Evolutionary conservation across 2,797 vertebrate species (phyloP).

Genomic region (Tragelaphus oryx): DNA sequence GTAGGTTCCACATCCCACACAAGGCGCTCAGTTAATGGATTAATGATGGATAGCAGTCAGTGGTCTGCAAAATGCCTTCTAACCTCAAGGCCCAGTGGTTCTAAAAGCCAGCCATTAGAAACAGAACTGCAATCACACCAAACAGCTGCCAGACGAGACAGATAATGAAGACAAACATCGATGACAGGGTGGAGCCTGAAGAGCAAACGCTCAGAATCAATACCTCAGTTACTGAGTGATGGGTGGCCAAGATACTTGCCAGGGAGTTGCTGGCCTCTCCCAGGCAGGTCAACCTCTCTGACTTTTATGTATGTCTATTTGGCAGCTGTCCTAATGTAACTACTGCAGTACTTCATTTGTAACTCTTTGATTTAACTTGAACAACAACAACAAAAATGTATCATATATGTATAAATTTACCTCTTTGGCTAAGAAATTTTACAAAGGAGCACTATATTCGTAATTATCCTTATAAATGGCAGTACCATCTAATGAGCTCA

Average conservation of each 20-base stretch:
- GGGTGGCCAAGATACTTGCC: background rate
- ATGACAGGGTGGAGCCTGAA: background rate
- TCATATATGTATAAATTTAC: background rate
- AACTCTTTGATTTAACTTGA: background rate
- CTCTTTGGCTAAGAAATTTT: background rate
- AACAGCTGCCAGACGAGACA: background rate
- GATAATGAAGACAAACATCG: constrained; percentile 1
- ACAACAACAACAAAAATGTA: background rate
- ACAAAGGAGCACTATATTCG: background rate
- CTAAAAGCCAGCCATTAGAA: constrained; percentile 7
- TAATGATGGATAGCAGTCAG: background rate
- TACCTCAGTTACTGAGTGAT: background rate
- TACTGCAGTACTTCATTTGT: background rate
- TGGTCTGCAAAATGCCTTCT: background rate
- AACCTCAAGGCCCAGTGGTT: background rate
- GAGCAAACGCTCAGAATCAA: background rate
- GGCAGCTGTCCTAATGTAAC: background rate
- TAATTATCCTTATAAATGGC: background rate
- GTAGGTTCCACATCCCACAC: background rate
- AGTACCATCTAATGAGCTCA: background rate
- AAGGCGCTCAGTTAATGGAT: background rate
- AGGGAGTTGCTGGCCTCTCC: background rate
- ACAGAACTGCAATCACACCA: background rate
- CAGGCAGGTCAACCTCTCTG: background rate
- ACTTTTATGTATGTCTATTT: background rate